Percentiles rank a stretch among this genome's conserved stretches.
These are phyloP conservation scores for Tineola bisselliella DNA, from an alignment of 2,888 invertebrate genomes.

Conservation along the genomic window DNA sequence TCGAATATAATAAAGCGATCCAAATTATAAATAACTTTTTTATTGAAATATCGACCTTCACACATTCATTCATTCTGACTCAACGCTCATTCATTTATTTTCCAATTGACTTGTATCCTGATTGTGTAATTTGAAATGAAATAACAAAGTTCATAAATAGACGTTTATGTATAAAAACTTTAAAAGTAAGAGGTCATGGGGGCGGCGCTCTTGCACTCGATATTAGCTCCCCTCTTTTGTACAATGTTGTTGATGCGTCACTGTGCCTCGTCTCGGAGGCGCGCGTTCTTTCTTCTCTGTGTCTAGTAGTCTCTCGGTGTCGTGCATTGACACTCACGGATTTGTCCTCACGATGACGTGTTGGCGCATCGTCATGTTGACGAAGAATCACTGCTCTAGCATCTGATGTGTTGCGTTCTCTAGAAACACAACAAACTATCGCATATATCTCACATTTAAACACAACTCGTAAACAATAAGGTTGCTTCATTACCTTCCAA, in stretches of 20 bases:
- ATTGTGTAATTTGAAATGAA: neutral
- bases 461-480: neutral
- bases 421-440: constrained; percentile 23
- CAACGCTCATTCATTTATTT: too few relatives aligned
- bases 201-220: constrained; percentile 73
- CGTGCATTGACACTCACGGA: constrained; percentile 55
- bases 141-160: constrained; percentile 46
- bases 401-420: constrained; percentile 61
- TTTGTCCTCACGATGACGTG: constrained; percentile 45
- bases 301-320: constrained; percentile 53
- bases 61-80: too few relatives aligned
- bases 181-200: constrained; percentile 43
- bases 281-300: constrained; percentile 35
- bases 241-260: constrained; percentile 55
- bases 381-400: constrained; percentile 48
- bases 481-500: constrained; percentile 32
- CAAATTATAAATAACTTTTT: too few relatives aligned
- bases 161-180: constrained; percentile 59
- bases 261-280: constrained; percentile 15
- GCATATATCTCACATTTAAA: constrained; percentile 16
- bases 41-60: too few relatives aligned
- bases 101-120: too few relatives aligned
- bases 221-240: constrained; percentile 84
- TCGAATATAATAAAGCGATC: neutral
- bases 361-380: constrained; percentile 62